Base-by-base conservation (phyloP, 1,140 invertebrate genomes). In the Drosophila biarmipes region DNA sequence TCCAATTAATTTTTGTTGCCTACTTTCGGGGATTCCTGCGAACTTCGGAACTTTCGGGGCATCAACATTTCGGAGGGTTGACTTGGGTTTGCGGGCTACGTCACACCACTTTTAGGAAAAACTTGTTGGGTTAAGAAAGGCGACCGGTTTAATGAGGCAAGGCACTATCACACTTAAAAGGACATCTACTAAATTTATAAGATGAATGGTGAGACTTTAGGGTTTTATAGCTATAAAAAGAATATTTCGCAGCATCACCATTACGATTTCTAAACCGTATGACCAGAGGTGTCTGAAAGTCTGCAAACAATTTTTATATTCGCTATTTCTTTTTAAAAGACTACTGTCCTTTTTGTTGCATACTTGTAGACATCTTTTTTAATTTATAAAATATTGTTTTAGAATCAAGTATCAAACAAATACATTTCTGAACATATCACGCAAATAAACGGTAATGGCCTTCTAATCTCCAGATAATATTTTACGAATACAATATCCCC, bases 1-100 rank as follows among this genome's bases (percentile, higher is more conserved):
- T 87, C 84, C 78, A 78, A 87, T 87, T 85, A 67, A 72, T 66
- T 74, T 66, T 80, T 31, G 43, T 53, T 61, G 78, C 82, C 64
- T 58, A 52, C 76, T 76, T 78, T 54, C 42, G 19, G 59, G 73
- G 40, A 57, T 57, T 58, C 31, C 52, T 43, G 24, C 45, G 34
- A 76, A 69, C 59, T 21, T 34, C 10, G n/a, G 48, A 19, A 10
- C 8, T 37, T 34, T 8, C 29, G 17, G 38, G 19, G 17, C n/a
- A 43, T 11, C 6, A 14, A 52, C 34, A 10, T 17, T 35, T 19
- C 10, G 53, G 31, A 48, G 37, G 34, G 29, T 53, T 68, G 53
- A 37, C 29, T 54, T 19, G n/a, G 14, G 8, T 6, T 52, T 31
- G 15, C 35, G 17, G 14, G 17, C 14, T 46, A 17, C 15, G 27